Conservation (phyloP, 2,113 vertebrate genomes). For the Mormyrus iriodes region DNA sequence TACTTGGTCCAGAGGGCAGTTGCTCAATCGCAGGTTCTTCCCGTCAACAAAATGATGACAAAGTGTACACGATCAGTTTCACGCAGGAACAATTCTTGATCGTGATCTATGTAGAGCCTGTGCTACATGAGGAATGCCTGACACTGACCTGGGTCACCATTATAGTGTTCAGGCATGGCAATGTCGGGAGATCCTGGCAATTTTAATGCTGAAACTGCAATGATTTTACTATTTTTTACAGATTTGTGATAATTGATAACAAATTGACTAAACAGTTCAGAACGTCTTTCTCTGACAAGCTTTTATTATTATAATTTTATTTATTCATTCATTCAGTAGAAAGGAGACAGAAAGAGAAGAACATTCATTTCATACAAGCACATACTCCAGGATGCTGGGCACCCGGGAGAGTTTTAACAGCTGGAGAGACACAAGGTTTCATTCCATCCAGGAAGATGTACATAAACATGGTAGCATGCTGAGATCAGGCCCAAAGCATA, state of each 20-base stretch:
- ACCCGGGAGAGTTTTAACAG: neutral
- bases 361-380: neutral
- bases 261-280: neutral
- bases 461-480: neutral
- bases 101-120: neutral
- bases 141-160: neutral
- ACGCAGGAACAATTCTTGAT: neutral
- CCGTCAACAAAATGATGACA: neutral
- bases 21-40: neutral
- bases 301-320: neutral
- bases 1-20: neutral
- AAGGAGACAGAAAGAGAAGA: neutral
- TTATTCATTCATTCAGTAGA: neutral
- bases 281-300: neutral
- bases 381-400: neutral
- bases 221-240: neutral
- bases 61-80: neutral
- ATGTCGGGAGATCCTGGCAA: neutral
- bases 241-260: neutral
- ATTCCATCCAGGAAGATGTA: neutral
- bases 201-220: conserved; percentile 1
- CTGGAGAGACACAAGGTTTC: neutral
- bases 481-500: neutral
- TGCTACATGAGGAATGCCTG: neutral
- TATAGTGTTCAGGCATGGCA: neutral